Percentiles rank a stretch among this genome's conserved stretches.
Evolutionary conservation across 2,113 vertebrate species (phyloP).

Genomic region (Myanophis thanlyinensis): DNA sequence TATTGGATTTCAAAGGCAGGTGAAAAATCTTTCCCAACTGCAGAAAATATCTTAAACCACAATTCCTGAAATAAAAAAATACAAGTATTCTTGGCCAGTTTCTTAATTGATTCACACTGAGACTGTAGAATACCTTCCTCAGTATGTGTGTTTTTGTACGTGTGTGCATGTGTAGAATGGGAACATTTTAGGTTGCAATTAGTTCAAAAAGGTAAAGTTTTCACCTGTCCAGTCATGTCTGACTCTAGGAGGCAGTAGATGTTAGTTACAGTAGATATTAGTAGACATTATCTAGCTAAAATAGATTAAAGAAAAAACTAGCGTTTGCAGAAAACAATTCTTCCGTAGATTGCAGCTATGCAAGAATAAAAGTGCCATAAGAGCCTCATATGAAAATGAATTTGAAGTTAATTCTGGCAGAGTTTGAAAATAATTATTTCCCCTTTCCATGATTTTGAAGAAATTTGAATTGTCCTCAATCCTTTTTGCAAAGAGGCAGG

Average conservation of each 20-base stretch:
- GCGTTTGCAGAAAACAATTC: background rate
- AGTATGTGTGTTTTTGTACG: background rate
- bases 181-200: background rate
- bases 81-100: background rate
- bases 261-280: background rate
- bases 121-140: background rate
- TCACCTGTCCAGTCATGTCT: background rate
- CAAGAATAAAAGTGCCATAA: background rate
- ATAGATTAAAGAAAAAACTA: background rate
- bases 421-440: background rate
- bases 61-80: constrained; percentile 34
- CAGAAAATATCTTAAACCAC: constrained; percentile 11
- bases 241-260: background rate
- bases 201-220: background rate
- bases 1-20: background rate
- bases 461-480: background rate
- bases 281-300: background rate
- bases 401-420: background rate
- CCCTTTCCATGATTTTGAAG: background rate
- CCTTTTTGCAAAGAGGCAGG: background rate
- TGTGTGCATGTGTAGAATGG: background rate
- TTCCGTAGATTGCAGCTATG: background rate
- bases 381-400: background rate
- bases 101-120: constrained; percentile 6
- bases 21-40: background rate